phyloP scores from a whole-genome alignment of 2,113 vertebrate genomes.

The Sylvilagus bachmani region DNA sequence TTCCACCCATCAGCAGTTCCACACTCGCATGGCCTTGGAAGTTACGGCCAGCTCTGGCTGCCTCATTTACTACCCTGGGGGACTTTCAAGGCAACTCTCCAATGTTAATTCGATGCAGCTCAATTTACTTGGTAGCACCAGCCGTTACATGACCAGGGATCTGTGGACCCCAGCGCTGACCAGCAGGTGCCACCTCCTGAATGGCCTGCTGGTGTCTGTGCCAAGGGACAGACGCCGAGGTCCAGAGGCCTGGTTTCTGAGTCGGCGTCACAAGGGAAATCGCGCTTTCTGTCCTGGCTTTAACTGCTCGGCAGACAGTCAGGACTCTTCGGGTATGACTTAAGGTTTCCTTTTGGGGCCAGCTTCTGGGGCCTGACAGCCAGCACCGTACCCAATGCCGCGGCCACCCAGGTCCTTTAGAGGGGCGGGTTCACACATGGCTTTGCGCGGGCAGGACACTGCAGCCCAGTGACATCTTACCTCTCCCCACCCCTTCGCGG shows the following conservation, averaged over 20 bases:
- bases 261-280: not conserved
- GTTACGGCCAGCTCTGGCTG: not conserved
- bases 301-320: too few species aligned
- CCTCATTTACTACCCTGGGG: conserved; percentile 51
- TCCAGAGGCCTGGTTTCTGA: not conserved
- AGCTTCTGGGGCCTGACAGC: not conserved
- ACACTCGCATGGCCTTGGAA: not conserved
- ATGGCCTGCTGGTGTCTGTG: not conserved
- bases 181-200: not conserved
- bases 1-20: conserved; percentile 18
- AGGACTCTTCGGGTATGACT: not conserved
- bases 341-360: not conserved
- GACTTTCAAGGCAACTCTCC: conserved; percentile 66
- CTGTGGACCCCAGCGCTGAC: fast-evolving
- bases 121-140: not conserved
- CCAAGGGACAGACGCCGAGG: not conserved
- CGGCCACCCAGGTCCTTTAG: not conserved
- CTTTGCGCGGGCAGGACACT: fast-evolving
- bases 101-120: conserved; percentile 49
- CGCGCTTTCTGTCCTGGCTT: not conserved
- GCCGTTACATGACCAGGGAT: not conserved
- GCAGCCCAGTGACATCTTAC: conserved; percentile 74
- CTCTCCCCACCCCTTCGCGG: conserved; percentile 98
- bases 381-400: fast-evolving
- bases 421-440: fast-evolving